Evolutionary conservation across 2,888 invertebrate species (phyloP).

Genomic region (Lasioglossum figueresi): DNA sequence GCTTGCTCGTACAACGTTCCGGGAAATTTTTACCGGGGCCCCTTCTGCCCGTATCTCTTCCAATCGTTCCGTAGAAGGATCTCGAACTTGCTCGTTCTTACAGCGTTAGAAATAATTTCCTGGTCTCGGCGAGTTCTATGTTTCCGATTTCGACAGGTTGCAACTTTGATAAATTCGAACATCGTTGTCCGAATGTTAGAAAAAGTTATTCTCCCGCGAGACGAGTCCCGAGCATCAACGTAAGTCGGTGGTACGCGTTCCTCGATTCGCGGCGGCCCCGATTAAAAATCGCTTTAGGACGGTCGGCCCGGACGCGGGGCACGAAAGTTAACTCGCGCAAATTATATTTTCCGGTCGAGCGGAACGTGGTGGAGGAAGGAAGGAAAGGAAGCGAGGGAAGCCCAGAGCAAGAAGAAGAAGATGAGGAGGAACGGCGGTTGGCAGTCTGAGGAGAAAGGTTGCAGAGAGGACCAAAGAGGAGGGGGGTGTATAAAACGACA

Average conservation of each 20-base stretch:
- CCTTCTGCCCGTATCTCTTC: background rate
- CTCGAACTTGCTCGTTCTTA: too few relatives aligned
- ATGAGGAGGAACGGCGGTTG: background rate
- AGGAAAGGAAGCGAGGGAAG: background rate
- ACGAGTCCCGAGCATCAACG: too few relatives aligned
- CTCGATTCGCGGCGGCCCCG: background rate
- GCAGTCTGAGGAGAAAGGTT: background rate
- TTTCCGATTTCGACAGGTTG: too few relatives aligned
- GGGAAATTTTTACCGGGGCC: background rate
- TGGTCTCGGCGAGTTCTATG: too few relatives aligned
- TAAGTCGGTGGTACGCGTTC: background rate
- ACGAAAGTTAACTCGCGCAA: constrained; percentile 78
- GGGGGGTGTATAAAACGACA: constrained; percentile 9
- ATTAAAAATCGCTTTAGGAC: constrained; percentile 64
- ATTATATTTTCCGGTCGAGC: constrained; percentile 76
- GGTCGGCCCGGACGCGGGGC: constrained; percentile 43
- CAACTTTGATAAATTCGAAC: too few relatives aligned
- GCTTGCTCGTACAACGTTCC: background rate
- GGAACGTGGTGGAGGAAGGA: constrained; percentile 18
- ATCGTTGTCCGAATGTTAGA: background rate
- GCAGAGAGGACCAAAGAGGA: background rate
- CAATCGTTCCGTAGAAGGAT: background rate
- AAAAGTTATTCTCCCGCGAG: background rate
- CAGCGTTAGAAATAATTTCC: too few relatives aligned
- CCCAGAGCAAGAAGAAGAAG: background rate